A percentile compares a stretch with the other conserved stretches of the same genome.
Conservation (phyloP, 2,888 invertebrate species). For the Microdon myrmicae region DNA sequence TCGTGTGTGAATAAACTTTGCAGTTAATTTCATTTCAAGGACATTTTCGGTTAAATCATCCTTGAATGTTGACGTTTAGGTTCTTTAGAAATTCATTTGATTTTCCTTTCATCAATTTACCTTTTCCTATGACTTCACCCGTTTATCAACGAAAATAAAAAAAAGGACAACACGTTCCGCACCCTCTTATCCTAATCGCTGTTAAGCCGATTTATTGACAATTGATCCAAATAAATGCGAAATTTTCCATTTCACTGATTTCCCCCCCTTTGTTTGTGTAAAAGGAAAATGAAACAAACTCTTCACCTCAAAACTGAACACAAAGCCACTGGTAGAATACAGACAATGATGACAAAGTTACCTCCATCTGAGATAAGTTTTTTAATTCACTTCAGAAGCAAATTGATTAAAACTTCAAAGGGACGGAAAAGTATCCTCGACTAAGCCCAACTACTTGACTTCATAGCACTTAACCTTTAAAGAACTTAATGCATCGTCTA, state of each 20-base stretch:
- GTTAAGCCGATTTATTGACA: slow-evolving; percentile 30
- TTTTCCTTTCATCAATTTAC: slow-evolving; percentile 8
- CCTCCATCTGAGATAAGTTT: too few relatives aligned
- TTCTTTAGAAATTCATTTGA: slow-evolving; percentile 36
- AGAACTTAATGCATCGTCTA: slow-evolving; percentile 43
- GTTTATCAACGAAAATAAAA: too few relatives aligned
- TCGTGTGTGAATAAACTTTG: too few relatives aligned
- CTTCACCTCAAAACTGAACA: slow-evolving; percentile 8
- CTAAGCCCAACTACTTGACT: slow-evolving; percentile 28
- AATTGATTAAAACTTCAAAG: slow-evolving; percentile 39
- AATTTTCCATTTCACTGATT: slow-evolving; percentile 25
- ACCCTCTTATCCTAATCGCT: too few relatives aligned
- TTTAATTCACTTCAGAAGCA: not conserved
- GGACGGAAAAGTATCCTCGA: slow-evolving; percentile 3
- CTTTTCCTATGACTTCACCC: too few relatives aligned
- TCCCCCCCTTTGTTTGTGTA: not conserved
- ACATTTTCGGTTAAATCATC: slow-evolving; percentile 47
- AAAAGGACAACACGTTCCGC: too few relatives aligned
- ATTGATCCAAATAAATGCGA: slow-evolving; percentile 47
- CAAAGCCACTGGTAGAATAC: too few relatives aligned
- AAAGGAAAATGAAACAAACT: slow-evolving; percentile 7
- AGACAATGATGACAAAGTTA: too few relatives aligned
- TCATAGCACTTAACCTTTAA: slow-evolving; percentile 39
- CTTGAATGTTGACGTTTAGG: slow-evolving; percentile 42
- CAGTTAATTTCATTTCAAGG: slow-evolving; percentile 19